Base-by-base conservation (phyloP, 2,797 vertebrate genomes). In the Tachyglossus aculeatus region DNA sequence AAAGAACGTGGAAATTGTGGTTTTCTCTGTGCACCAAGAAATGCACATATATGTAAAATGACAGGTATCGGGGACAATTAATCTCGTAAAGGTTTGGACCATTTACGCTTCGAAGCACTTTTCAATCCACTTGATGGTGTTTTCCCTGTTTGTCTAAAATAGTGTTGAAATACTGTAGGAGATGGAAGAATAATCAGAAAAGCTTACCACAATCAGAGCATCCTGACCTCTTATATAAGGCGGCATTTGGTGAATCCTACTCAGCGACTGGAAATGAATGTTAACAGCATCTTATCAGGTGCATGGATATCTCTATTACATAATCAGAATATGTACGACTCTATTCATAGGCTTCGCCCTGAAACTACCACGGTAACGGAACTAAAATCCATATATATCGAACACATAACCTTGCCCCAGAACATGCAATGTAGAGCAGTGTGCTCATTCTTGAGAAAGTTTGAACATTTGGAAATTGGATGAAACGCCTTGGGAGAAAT, bases 241-340 rank as follows among this genome's bases (percentile, higher is more conserved):
- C 66, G 81, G 19, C 77, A 81, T 91, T 90, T 90, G 88, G 86
- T 81, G 81, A 69, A 82, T 66, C 66, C 69, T 75, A 74, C 84
- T 69, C 78, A 87, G 78, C 85, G 87, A 78, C 86, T 91, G 78
- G 87, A 88, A 87, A 77, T 88, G 86, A 86, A 86, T 68, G 71
- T 83, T 90, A 89, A 88, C 83, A 81, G 18, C 60, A 77, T 88
- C 89, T 87, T 90, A 84, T 91, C 77, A 19, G 82, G 78, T 58
- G 24, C 61, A 78, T 87, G 81, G 74, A 65, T 88, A 56, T 82
- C 77, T 88, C 82, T 87, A 83, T 90, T 90, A 82, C 58, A 72
- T 88, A 86, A 90, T 78, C 76, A 81, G 82, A 89, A 90, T 91
- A 89, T 88, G 89, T 88, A 87, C 88, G 83, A 81, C 73, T 63